These are phyloP conservation scores for Vipera ursinii DNA, from an alignment of 2,797 vertebrate genomes.

Conservation along the genomic window DNA sequence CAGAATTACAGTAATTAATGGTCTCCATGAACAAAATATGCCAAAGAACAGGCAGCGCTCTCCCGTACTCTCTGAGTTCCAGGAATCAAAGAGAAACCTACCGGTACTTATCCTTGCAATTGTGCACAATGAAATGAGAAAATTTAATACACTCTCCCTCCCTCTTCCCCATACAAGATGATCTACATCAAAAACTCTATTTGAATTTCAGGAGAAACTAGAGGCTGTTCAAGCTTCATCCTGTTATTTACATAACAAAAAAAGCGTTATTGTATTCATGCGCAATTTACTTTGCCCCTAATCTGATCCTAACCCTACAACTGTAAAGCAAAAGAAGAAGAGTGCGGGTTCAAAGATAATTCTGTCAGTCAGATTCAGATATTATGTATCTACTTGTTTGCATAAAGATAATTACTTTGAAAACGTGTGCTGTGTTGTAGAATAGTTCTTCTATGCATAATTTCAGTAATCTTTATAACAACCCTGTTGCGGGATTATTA, in stretches of 20 bases:
- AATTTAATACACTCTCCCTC: neutral
- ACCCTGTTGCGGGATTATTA: no score
- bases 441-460: neutral
- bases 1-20: neutral
- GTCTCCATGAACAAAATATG: neutral
- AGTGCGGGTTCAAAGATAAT: neutral
- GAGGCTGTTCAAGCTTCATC: neutral
- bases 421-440: neutral
- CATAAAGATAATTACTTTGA: neutral
- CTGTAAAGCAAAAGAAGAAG: neutral
- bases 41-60: neutral
- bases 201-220: neutral
- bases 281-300: neutral
- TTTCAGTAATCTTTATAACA: neutral
- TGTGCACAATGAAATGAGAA: neutral
- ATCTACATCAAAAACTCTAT: neutral
- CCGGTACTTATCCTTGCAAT: neutral
- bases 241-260: neutral
- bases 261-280: neutral
- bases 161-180: neutral
- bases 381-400: neutral
- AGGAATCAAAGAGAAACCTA: neutral
- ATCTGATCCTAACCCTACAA: neutral
- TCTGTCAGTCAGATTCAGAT: neutral
- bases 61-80: neutral